Percentiles rank a stretch among this genome's conserved stretches.
Conservation (phyloP, 2,888 invertebrate species). For the Emesis furor region DNA sequence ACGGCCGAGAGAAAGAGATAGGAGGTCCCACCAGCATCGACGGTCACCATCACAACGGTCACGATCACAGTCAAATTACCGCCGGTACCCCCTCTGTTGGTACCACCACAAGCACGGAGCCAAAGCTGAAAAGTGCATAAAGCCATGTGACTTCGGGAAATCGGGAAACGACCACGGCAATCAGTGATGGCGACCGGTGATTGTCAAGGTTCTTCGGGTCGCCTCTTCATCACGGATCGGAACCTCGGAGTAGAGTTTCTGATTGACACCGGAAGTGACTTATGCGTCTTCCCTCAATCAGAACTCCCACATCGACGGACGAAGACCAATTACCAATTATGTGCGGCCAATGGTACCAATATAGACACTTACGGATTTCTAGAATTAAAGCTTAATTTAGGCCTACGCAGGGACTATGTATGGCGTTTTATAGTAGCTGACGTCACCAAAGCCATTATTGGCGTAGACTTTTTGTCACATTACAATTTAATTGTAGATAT, state of each 20-base stretch:
- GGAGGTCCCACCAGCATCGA: slow-evolving; percentile 2
- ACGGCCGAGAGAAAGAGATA: too few relatives aligned
- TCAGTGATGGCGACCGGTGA: slow-evolving; percentile 76
- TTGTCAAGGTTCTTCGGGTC: slow-evolving; percentile 56
- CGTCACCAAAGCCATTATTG: too few relatives aligned
- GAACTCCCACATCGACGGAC: slow-evolving; percentile 55
- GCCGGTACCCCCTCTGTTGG: slow-evolving; percentile 59
- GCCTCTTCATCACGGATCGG: slow-evolving; percentile 68
- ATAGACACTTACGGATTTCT: slow-evolving; percentile 18
- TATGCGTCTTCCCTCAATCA: slow-evolving; percentile 34
- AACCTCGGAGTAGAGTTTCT: slow-evolving; percentile 32
- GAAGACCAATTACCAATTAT: slow-evolving; percentile 72
- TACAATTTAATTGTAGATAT: slow-evolving; percentile 76
- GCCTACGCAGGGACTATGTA: too few relatives aligned
- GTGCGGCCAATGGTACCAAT: slow-evolving; percentile 71
- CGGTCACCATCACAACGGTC: slow-evolving; percentile 11
- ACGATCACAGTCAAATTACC: slow-evolving; percentile 46
- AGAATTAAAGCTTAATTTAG: too few relatives aligned
- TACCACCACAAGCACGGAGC: slow-evolving; percentile 62
- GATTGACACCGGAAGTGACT: too few relatives aligned
- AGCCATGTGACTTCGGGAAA: slow-evolving; percentile 46
- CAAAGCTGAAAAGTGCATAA: neutral
- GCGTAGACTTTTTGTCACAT: neutral
- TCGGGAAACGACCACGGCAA: slow-evolving; percentile 63
- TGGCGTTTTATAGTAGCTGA: too few relatives aligned